Evolutionary conservation across 2,113 vertebrate genomes (phyloP).

Genomic region (Ceyx margarethae): DNA sequence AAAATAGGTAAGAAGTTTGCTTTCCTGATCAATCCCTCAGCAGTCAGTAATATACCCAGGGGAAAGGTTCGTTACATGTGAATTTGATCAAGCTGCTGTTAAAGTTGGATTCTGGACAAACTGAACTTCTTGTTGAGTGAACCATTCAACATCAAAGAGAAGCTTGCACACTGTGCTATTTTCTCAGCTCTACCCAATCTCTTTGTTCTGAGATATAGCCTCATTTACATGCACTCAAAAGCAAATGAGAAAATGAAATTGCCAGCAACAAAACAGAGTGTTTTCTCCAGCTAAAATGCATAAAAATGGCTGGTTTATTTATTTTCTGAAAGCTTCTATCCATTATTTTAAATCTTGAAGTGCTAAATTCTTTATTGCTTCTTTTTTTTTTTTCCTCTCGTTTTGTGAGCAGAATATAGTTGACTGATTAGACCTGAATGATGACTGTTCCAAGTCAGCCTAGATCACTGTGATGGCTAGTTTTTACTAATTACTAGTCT

Average conservation of each 20-base stretch:
- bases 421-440: not conserved
- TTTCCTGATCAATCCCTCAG: not conserved
- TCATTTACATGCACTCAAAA: not conserved
- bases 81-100: constrained; percentile 23
- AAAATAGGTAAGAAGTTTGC: not conserved
- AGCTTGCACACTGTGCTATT: not conserved
- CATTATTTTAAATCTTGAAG: not conserved
- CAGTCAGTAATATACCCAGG: not conserved
- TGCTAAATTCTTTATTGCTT: not conserved
- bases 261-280: not conserved
- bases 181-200: not conserved
- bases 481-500: not conserved
- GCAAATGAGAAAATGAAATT: not conserved
- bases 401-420: not conserved
- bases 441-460: not conserved
- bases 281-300: not conserved
- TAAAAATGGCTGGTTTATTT: not conserved
- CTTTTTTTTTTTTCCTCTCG: not conserved
- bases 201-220: not conserved
- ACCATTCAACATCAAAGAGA: not conserved
- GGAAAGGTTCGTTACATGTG: not conserved
- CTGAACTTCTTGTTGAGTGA: constrained; percentile 22
- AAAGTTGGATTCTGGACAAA: constrained; percentile 28
- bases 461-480: not conserved
- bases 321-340: not conserved